Base-by-base conservation (phyloP, 2,113 vertebrate genomes). In the Ibidorhyncha struthersii region DNA sequence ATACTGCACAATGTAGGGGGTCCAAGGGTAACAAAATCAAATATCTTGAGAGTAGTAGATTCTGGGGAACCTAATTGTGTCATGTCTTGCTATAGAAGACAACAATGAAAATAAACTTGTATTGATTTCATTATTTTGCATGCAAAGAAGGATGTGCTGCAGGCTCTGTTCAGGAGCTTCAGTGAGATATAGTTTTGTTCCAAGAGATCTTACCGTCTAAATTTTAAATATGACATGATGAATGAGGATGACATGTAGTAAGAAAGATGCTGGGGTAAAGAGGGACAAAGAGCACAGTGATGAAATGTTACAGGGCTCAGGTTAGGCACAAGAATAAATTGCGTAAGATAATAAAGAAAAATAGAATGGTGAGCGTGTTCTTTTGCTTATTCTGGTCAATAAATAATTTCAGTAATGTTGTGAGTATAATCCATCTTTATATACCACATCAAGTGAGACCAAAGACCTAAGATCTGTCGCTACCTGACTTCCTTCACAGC, bases 191-290 rank as follows among this genome's bases (percentile, higher is more conserved):
- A 82, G 56, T 66, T 93, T 91, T 95, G 36, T 82, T 94, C 58
- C n/a, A 72, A 66, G 63, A 76, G 62, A 80, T 80, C 26, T 70
- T 93, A 17, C 34, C 2, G 1, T 80, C 49, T 80, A 90, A 80
- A 82, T 91, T 96, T 94, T 86, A 96, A 89, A 62, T 93, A 90
- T 43, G 70, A 93, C 74, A 80, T 91, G 91, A 95, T 30, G 25
- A 95, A 95, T 87, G 70, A 79, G 30, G 30, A 45, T 87, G 73
- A 72, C 73, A 76, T 2, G 5, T 79, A 56, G 7, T 47, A 82
- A 62, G 40, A 79, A 78, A 82, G 52, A 86, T 45, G 26, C 29
- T 47, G 26, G 53, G 29, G 38, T 86, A 80, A 71, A 94, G 59
- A 88, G 10, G 26, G 77, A 71, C 53, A 90, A 91, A 74, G 84